Base-by-base conservation (phyloP, 2,113 vertebrate species). In the Apteryx mantelli region DNA sequence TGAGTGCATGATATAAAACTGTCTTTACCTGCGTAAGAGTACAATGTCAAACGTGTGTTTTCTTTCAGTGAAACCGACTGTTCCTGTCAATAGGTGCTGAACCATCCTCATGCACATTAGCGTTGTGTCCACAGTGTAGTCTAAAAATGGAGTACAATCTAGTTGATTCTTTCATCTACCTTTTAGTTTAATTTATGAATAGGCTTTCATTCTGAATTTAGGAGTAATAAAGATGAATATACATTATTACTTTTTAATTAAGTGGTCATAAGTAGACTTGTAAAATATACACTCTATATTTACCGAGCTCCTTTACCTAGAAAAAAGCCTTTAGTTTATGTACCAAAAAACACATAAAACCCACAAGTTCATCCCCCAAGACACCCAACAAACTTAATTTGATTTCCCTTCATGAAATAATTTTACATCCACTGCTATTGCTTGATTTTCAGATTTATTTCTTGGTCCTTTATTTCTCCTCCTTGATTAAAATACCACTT, bases 401-500 rank as follows among this genome's bases (percentile, higher is more conserved):
- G 65, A 83, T 68, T 85, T 84, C 46, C 14, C 66, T 82, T 48
- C 11, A 42, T 50, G 28, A 82, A 88, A 88, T 69, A 34, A 82
- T 93, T 95, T 95, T 75, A 81, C 88, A 84, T 88, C 40, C 11
- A 32, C 70, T 19, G 36, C 50, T 70, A 32, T 75, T 36, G 9
- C 88, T 83, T 73, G 30, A n/a, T 86, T 89, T 87, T 86, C 60
- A 86, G 77, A 65, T 88, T 88, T 95, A 55, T 88, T 86, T 95
- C 60, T 82, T 94, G 53, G 71, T 44, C 42, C 44, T 53, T 91
- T 82, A 55, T 28, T 89, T 85, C 61, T 77, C 55, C 61, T 64
- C 75, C 82, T 94, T 93, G 90, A 96, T 97, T 94, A 96, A 96
- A 93, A 86, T 70, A 25, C 24, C 42, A 61, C 71, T 64, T 94